Evolutionary conservation across 2,797 vertebrate species (phyloP).

Genomic region (Menidia menidia): DNA sequence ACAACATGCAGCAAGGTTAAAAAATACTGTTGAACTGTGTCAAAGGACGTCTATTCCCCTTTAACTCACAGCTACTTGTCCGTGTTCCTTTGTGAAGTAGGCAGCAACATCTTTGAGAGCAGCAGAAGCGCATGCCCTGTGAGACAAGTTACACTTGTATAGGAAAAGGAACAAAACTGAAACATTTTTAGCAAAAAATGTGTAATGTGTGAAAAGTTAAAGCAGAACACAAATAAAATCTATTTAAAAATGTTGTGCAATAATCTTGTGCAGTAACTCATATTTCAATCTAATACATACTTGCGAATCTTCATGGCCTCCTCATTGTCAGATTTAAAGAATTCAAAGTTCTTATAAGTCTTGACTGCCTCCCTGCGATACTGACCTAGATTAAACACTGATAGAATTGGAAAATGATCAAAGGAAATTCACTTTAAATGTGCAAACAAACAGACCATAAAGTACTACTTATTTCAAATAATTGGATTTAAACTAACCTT

Average conservation of each 20-base stretch:
- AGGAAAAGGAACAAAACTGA: constrained; percentile 5
- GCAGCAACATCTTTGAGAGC: constrained; percentile 87
- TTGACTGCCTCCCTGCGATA: constrained; percentile 91
- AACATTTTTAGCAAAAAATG: not conserved
- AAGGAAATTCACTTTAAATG: not conserved
- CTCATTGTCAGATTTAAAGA: constrained; percentile 90
- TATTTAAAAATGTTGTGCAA: not conserved
- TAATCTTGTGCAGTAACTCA: not conserved
- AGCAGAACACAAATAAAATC: not conserved
- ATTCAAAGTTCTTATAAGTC: constrained; percentile 91
- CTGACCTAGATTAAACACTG: constrained; percentile 94
- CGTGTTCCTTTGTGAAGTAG: constrained; percentile 86
- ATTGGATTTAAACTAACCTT: constrained; percentile 76
- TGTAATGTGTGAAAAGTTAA: not conserved
- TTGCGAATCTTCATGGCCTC: constrained; percentile 91
- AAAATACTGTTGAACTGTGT: no score
- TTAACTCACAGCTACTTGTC: constrained; percentile 90
- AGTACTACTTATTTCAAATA: not conserved
- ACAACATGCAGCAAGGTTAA: not conserved
- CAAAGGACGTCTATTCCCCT: constrained; percentile 9
- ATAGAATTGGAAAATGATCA: not conserved
- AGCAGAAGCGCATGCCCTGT: constrained; percentile 88
- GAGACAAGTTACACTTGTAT: constrained; percentile 10
- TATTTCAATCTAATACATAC: constrained; percentile 65
- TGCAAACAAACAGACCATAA: not conserved